Percentiles rank a stretch among this genome's conserved stretches.
phyloP scores from a whole-genome alignment of 2,888 invertebrate genomes.

The Drosophila affinis region DNA sequence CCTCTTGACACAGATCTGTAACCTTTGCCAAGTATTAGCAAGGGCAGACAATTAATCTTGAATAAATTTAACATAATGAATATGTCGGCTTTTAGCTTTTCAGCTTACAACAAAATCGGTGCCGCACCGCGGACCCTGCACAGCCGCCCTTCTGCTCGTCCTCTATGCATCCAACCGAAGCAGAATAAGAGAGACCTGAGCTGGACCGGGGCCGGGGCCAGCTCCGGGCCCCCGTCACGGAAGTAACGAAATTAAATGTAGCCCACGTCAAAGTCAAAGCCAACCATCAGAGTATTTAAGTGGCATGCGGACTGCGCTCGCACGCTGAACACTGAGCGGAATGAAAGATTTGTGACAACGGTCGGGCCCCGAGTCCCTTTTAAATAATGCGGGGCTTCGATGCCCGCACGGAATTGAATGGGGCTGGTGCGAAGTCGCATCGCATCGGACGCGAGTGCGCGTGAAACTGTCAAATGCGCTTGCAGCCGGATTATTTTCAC shows the following conservation, averaged over 20 bases:
- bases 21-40: neutral
- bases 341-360: slow-evolving; percentile 32
- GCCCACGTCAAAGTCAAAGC: slow-evolving; percentile 26
- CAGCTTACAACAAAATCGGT: neutral
- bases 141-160: too few relatives aligned
- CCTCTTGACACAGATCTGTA: neutral
- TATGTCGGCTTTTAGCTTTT: neutral
- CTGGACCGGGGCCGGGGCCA: neutral
- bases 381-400: neutral
- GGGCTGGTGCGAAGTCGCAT: slow-evolving; percentile 39
- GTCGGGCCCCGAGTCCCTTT: neutral
- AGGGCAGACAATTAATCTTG: neutral
- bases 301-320: slow-evolving; percentile 8
- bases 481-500: slow-evolving; percentile 67
- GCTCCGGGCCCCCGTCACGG: neutral
- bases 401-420: slow-evolving; percentile 27
- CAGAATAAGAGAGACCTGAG: neutral
- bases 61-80: neutral
- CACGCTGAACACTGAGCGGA: slow-evolving; percentile 10
- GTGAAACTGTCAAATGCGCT: slow-evolving; percentile 70
- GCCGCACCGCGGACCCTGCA: neutral
- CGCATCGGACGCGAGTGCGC: slow-evolving; percentile 46
- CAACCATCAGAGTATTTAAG: slow-evolving; percentile 39
- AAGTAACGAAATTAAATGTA: slow-evolving; percentile 30
- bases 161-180: neutral